phyloP scores from a whole-genome alignment of 2,888 invertebrate species.

The Pimpla rufipes region DNA sequence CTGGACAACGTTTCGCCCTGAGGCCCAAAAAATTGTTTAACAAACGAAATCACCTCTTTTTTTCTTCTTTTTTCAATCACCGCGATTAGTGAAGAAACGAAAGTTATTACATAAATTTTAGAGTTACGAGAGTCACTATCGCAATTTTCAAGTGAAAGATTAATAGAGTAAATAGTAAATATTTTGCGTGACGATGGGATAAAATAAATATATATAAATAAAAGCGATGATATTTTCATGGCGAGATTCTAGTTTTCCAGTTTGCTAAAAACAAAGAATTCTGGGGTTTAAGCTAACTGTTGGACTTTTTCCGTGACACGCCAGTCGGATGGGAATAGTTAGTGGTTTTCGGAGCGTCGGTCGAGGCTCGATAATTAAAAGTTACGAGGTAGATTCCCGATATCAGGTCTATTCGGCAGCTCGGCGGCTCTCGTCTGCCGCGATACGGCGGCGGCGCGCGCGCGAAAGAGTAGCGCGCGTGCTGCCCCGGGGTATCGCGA shows the following conservation, averaged over 20 bases:
- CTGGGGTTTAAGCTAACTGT: not conserved
- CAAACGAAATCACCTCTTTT: not conserved
- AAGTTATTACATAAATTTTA: not conserved
- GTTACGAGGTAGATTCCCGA: constrained; percentile 64
- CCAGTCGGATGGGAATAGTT: constrained; percentile 22
- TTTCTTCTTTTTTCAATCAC: not conserved
- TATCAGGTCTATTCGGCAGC: constrained; percentile 51
- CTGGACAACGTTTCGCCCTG: constrained; percentile 85
- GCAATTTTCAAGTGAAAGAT: no score
- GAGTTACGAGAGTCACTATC: no score
- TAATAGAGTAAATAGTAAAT: no score
- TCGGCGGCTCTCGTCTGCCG: not conserved
- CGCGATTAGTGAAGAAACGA: not conserved
- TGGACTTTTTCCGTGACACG: not conserved
- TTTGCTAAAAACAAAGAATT: not conserved
- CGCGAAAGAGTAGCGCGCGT: constrained; percentile 44
- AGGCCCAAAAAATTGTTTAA: constrained; percentile 1
- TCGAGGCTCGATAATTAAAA: constrained; percentile 65
- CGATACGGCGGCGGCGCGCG: constrained; percentile 19
- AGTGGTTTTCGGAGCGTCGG: constrained; percentile 3
- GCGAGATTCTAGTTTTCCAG: no score
- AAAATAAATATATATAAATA: no score
- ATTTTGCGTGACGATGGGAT: no score
- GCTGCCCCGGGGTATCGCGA: constrained; percentile 14
- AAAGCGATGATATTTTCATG: no score